Evolutionary conservation across 2,113 vertebrate species (phyloP), one percentile per base, ranked within the genome.

Genomic region (Cebus imitator): DNA sequence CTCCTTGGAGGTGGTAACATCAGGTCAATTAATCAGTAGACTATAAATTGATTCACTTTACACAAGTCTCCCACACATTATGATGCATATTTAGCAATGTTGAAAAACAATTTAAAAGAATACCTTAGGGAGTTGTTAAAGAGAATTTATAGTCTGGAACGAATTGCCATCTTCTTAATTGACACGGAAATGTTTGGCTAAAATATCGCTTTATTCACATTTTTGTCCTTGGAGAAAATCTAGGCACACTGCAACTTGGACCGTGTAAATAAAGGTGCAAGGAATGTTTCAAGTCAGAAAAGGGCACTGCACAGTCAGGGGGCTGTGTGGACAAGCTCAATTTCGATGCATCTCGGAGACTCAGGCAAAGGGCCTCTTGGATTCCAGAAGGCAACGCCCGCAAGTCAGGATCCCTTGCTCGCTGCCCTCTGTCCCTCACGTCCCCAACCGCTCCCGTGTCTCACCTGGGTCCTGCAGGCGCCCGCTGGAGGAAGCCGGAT

Each of bases 111-210:
- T 88, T 92, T 90, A 27, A 87, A 97, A 91, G 58, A 95, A 86
- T 83, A 93, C 95, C 92, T 97, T 93, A 91, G 96, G 94, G 96
- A 93, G 96, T 87, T 96, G 94, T 97, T 96, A 96, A 91, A 88
- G 96, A 95, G 92, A 96, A 96, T 96, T 98, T 98, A 97, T 97
- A 97, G 87, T 83, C 96, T 95, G 96, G 97, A 97, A 97, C 84
- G 11, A 97, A 97, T 82, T 96, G 94, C 93, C 87, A 78, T 97
- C 87, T 87, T 97, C 87, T 96, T 97, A 97, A 97, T 94, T 87
- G 92, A 96, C 97, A 97, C 90, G 83, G 86, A 97, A 96, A 96
- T 97, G 83, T 97, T 97, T 96, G 95, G 81, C 97, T 94, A 96
- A 97, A 97, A 97, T 97, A 97, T 43, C 84, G 93, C 83, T 97